Evolutionary conservation across 2,113 vertebrate genomes (phyloP).

Genomic region (Planiliza haematocheilus): DNA sequence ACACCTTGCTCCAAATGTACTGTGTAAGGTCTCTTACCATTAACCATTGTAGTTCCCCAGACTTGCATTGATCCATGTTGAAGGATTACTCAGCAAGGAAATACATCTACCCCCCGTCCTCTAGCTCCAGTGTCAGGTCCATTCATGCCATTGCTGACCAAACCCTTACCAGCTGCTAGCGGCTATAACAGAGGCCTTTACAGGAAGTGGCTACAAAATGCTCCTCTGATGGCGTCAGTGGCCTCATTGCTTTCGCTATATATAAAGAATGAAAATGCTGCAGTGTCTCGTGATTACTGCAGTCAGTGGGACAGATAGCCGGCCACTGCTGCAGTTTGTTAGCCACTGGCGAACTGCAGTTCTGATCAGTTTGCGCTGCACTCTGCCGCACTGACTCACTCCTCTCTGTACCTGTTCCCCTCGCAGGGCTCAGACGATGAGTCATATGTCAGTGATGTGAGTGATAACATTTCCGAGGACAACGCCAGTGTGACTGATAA

Average conservation of each 20-base stretch:
- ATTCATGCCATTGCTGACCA: slow-evolving; percentile 35
- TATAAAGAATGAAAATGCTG: slow-evolving; percentile 69
- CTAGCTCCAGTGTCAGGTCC: slow-evolving; percentile 19
- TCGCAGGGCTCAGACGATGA: slow-evolving; percentile 97
- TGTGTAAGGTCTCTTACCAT: slow-evolving; percentile 35
- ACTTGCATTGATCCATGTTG: slow-evolving; percentile 45
- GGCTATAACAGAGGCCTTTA: slow-evolving; percentile 18
- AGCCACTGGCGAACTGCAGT: slow-evolving; percentile 68
- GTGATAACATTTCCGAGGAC: slow-evolving; percentile 99
- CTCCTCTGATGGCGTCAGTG: slow-evolving; percentile 32
- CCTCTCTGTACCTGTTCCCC: slow-evolving; percentile 62
- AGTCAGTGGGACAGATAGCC: slow-evolving; percentile 67
- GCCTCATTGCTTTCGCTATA: slow-evolving; percentile 60
- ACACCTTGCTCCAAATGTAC: slow-evolving; percentile 37
- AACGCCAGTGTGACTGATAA: slow-evolving; percentile 98
- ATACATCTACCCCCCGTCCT: slow-evolving; percentile 48
- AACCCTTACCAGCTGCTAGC: slow-evolving; percentile 33
- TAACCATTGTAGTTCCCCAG: slow-evolving; percentile 47
- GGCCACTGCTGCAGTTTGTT: slow-evolving; percentile 72
- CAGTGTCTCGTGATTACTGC: slow-evolving; percentile 71
- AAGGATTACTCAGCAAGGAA: slow-evolving; percentile 58
- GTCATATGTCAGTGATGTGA: slow-evolving; percentile 99
- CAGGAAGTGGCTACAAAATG: slow-evolving; percentile 16
- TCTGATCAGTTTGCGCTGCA: slow-evolving; percentile 38
- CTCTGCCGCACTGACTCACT: slow-evolving; percentile 47